Evolutionary conservation across 2,113 vertebrate genomes (phyloP).

Genomic region (Chaenocephalus aceratus): DNA sequence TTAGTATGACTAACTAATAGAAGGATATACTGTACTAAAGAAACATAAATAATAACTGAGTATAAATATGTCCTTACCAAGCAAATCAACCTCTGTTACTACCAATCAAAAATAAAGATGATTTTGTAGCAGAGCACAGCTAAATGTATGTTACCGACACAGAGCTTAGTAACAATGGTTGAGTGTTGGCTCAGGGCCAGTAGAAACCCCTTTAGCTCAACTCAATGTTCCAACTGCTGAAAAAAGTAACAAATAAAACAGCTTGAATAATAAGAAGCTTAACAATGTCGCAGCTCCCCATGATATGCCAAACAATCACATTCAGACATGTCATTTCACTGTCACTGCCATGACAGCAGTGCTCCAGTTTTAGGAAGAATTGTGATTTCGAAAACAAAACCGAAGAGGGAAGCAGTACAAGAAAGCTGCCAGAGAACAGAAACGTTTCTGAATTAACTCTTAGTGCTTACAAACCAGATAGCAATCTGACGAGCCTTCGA

Average conservation of each 20-base stretch:
- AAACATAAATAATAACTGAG: background rate
- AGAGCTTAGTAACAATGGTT: background rate
- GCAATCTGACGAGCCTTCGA: background rate
- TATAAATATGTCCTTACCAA: background rate
- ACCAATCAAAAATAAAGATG: background rate
- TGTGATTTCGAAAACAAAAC: background rate
- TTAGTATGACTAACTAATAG: background rate
- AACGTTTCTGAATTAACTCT: background rate
- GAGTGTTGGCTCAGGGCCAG: background rate
- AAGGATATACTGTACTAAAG: background rate
- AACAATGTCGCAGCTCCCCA: background rate
- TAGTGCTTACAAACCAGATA: background rate
- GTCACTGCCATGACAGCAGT: constrained; percentile 15
- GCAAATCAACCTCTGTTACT: background rate
- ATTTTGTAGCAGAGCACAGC: background rate
- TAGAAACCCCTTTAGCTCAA: background rate
- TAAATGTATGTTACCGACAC: background rate
- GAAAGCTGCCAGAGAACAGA: background rate
- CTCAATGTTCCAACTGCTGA: background rate
- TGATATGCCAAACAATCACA: constrained; percentile 9
- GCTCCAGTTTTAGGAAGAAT: constrained; percentile 9
- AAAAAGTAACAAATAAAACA: constrained; percentile 10
- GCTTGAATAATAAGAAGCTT: constrained; percentile 17
- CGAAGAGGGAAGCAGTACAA: background rate
- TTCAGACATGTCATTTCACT: constrained; percentile 11